Evolutionary conservation across 2,113 vertebrate genomes (phyloP), one percentile per base, ranked within the genome.

Genomic region (Acanthochromis polyacanthus): DNA sequence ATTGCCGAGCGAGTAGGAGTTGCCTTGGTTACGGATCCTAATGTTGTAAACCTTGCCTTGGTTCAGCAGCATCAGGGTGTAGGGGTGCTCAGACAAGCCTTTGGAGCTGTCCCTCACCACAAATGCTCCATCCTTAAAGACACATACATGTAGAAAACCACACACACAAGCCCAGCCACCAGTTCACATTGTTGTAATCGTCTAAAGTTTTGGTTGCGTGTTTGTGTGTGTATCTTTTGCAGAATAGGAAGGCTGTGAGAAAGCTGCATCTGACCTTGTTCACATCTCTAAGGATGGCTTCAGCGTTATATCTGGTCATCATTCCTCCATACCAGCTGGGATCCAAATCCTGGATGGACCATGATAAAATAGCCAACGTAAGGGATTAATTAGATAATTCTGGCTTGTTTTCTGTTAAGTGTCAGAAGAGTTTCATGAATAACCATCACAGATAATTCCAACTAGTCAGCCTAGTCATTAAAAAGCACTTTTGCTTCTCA

Each of bases 11-110:
- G 93, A 73, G 50, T 95, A 97, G 0, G 91, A 61, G 6, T 94
- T 83, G 3, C 85, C 85, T 19, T 95, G 73, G 69, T 94, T 95
- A 5, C 95, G 94, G 66, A 97, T 97, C 90, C 95, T 95, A 71
- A 99, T 96, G 87, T 98, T 98, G 90, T 96, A 97, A 57, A 98
- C 95, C 87, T 96, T 97, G 25, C 89, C 91, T 87, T 95, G 92
- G 88, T 95, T 96, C 53, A 98, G 79, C 17, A 97, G 95, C 96
- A 97, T 97, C 72, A 97, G 93, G 0, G 97, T 97, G 19, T 96
- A 97, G 0, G 96, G 97, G 23, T 98, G 96, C 58, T 88, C 88
- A 0, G 19, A 6, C 0, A 89, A 93, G 76, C 94, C 88, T 25
- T 92, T 93, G 36, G 96, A 96, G 89, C 96, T 97, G 92, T 98